Conservation (phyloP, 2,888 invertebrate genomes). For the Tenthredo scrophulariae region DNA sequence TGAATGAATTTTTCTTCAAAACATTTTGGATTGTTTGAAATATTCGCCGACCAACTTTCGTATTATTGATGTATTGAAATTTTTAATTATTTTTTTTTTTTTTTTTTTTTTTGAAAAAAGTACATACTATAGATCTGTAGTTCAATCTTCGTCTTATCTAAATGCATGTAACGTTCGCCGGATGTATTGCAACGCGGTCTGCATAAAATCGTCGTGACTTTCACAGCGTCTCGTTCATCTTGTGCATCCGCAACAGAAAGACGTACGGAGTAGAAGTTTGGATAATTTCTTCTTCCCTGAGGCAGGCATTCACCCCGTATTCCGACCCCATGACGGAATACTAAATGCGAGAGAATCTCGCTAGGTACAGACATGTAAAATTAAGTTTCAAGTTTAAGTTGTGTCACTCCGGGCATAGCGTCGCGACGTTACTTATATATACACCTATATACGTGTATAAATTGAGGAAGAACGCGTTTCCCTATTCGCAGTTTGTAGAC, state of each 20-base stretch:
- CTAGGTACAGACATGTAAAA: constrained; percentile 23
- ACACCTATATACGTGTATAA: neutral
- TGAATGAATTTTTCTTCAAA: neutral
- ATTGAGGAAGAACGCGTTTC: neutral
- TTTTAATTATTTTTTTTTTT: too few relatives aligned
- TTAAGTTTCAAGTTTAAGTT: constrained; percentile 51
- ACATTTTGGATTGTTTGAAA: neutral
- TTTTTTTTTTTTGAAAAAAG: neutral
- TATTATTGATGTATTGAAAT: neutral
- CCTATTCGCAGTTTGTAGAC: neutral
- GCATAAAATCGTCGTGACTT: constrained; percentile 17
- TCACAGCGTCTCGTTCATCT: constrained; percentile 21
- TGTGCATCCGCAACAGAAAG: constrained; percentile 19
- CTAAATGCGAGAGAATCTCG: constrained; percentile 44
- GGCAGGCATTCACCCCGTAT: constrained; percentile 6
- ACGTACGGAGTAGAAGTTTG: neutral
- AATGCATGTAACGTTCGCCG: neutral
- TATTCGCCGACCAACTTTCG: neutral
- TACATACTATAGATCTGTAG: neutral
- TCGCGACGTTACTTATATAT: neutral
- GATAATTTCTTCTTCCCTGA: constrained; percentile 36
- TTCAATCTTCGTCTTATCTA: neutral
- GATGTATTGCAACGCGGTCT: constrained; percentile 12
- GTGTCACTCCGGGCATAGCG: constrained; percentile 27
- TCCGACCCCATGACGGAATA: constrained; percentile 47